Evolutionary conservation across 2,888 invertebrate species (phyloP).

Genomic region (Rotaria magnacalcarata): DNA sequence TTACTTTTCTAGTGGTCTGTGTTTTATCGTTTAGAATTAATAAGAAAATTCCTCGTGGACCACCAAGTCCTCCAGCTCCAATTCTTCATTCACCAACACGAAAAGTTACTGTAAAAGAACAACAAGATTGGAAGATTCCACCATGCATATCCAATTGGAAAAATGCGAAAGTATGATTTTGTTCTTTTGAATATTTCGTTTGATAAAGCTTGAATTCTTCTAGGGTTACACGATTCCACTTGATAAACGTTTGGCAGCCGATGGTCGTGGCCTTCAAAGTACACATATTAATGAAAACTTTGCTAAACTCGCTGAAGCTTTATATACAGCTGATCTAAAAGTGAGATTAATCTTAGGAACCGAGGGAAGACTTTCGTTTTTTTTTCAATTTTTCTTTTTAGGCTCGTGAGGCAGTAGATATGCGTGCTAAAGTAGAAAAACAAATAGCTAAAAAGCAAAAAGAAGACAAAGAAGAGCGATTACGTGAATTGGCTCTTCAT

Average conservation of each 20-base stretch:
- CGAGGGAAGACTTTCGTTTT: not conserved
- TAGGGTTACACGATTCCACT: conserved; percentile 88
- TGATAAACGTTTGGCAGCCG: conserved; percentile 94
- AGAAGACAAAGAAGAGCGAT: conserved; percentile 90
- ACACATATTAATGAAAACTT: conserved; percentile 98
- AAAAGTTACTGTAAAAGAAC: conserved; percentile 88
- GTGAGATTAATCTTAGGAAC: conserved; percentile 51
- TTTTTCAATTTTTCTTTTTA: conserved; percentile 48
- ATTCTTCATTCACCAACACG: conserved; percentile 95
- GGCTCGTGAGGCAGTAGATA: conserved; percentile 93
- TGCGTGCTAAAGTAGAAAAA: conserved; percentile 87
- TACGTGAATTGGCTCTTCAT: conserved; percentile 84
- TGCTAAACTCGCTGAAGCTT: conserved; percentile 90
- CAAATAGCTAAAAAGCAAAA: conserved; percentile 94
- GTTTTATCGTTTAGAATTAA: conserved; percentile 66
- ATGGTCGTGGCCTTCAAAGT: conserved; percentile 84
- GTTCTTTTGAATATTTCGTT: not conserved
- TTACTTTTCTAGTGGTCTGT: not conserved
- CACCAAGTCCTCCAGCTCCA: conserved; percentile 96
- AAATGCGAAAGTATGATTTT: conserved; percentile 73
- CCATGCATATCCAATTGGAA: conserved; percentile 99
- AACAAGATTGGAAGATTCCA: conserved; percentile 97
- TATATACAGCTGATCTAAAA: conserved; percentile 94
- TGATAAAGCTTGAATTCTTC: conserved; percentile 49
- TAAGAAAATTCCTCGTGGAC: conserved; percentile 94